Percentiles rank a stretch among this genome's conserved stretches.
Evolutionary conservation across 2,888 invertebrate species (phyloP).

Genomic region (Caenorhabditis wallacei): DNA sequence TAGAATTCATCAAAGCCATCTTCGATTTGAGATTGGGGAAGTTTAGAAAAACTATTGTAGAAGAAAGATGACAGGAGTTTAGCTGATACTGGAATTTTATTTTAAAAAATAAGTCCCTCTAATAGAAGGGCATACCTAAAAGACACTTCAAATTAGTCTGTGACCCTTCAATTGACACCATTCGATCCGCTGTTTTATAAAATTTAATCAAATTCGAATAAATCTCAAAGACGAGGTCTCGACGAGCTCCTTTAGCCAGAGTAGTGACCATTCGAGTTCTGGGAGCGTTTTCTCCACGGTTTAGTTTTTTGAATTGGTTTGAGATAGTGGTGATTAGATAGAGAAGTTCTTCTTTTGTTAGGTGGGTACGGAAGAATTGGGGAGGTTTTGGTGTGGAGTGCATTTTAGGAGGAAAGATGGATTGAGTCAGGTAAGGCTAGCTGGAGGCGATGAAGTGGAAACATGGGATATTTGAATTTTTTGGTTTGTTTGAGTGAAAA

Average conservation of each 20-base stretch:
- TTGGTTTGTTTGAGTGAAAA: no score
- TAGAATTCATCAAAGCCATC: conserved; percentile 34
- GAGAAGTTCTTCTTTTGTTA: conserved; percentile 54
- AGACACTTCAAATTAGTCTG: conserved; percentile 59
- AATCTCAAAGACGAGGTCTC: conserved; percentile 44
- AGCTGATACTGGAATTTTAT: conserved; percentile 32
- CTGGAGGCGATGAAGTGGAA: not conserved
- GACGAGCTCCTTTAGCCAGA: not conserved
- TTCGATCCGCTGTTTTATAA: conserved; percentile 46
- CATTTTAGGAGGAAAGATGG: not conserved
- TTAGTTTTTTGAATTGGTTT: conserved; percentile 31
- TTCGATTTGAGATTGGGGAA: conserved; percentile 12
- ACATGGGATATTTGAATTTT: no score
- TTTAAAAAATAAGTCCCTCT: not conserved
- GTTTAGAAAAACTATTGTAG: conserved; percentile 18
- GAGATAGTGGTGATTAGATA: conserved; percentile 20
- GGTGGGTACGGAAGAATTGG: conserved; percentile 25
- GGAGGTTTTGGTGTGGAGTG: not conserved
- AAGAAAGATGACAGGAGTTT: conserved; percentile 44
- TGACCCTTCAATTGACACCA: conserved; percentile 55
- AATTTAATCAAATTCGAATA: conserved; percentile 40
- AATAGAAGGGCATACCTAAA: conserved; percentile 28
- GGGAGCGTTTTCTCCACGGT: conserved; percentile 20
- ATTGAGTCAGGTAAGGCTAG: not conserved
- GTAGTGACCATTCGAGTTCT: conserved; percentile 14